Evolutionary conservation across 1,140 invertebrate genomes (phyloP).

Genomic region (Dendroctonus valens): DNA sequence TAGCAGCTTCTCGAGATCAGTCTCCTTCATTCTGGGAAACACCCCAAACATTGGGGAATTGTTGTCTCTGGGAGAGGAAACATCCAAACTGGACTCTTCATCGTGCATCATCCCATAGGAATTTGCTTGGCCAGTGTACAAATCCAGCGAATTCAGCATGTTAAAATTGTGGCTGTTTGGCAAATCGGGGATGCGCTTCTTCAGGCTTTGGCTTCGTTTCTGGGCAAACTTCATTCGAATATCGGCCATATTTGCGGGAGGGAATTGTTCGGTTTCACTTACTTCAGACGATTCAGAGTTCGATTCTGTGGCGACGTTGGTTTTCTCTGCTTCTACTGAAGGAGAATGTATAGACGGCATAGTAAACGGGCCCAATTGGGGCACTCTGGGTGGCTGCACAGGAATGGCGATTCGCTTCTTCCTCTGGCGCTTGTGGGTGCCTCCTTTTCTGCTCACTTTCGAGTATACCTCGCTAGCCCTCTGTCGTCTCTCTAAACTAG

Average conservation of each 20-base stretch:
- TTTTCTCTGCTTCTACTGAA: conserved; percentile 48
- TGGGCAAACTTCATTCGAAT: conserved; percentile 43
- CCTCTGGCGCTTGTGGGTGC: conserved; percentile 73
- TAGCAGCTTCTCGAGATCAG: conserved; percentile 60
- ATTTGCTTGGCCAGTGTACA: conserved; percentile 44
- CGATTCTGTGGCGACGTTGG: conserved; percentile 50
- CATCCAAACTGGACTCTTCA: conserved; percentile 67
- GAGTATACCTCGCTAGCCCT: conserved; percentile 63
- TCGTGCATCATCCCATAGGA: conserved; percentile 58
- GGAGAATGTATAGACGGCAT: conserved; percentile 55
- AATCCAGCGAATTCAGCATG: conserved; percentile 48
- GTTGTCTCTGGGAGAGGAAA: conserved; percentile 66
- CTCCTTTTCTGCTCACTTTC: conserved; percentile 68
- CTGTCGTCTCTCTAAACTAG: conserved; percentile 70
- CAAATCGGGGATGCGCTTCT: conserved; percentile 49
- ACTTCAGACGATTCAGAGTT: conserved; percentile 57
- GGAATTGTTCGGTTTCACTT: conserved; percentile 52
- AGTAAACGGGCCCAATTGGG: conserved; percentile 60
- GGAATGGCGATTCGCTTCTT: conserved; percentile 77
- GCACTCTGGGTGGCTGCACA: conserved; percentile 82
- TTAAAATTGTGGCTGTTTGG: conserved; percentile 47
- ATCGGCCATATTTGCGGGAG: conserved; percentile 36
- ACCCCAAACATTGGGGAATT: conserved; percentile 69
- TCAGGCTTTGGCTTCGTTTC: conserved; percentile 49
- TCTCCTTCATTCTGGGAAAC: conserved; percentile 62